Conservation (phyloP, 2,888 invertebrate genomes). For the Dasysyrphus tricinctus region DNA sequence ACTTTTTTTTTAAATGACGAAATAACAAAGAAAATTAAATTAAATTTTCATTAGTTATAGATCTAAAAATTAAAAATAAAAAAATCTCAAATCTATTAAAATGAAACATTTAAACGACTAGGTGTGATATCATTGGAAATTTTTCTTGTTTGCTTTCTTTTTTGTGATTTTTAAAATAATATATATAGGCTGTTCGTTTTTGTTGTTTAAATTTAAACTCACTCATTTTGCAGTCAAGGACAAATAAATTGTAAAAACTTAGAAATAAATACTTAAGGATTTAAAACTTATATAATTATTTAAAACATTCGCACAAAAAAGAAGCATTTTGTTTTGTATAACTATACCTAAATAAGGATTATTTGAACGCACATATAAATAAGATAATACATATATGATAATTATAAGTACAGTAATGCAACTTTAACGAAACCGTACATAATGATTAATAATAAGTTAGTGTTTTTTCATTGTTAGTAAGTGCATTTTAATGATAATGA, state of each 20-base stretch:
- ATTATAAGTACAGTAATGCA: constrained; percentile 60
- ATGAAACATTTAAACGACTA: constrained; percentile 59
- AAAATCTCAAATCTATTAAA: constrained; percentile 3
- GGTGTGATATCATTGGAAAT: constrained; percentile 56
- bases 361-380: constrained; percentile 54
- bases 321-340: constrained; percentile 26
- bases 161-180: constrained; percentile 25
- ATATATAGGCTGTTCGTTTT: constrained; percentile 9
- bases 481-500: constrained; percentile 48
- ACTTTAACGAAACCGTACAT: constrained; percentile 38
- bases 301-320: constrained; percentile 59
- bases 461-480: constrained; percentile 50
- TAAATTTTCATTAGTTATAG: constrained; percentile 20
- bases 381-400: constrained; percentile 58
- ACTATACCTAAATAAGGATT: constrained; percentile 14
- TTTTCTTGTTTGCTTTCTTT: constrained; percentile 9
- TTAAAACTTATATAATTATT: constrained; percentile 11
- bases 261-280: constrained; percentile 25
- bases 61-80: neutral
- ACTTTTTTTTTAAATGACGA: neutral
- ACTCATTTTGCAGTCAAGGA: constrained; percentile 58
- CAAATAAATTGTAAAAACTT: constrained; percentile 51
- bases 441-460: constrained; percentile 16
- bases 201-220: constrained; percentile 38
- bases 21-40: constrained; percentile 17